These are phyloP conservation scores for Lagopus muta DNA, from an alignment of 2,113 vertebrate species.

Conservation along the genomic window DNA sequence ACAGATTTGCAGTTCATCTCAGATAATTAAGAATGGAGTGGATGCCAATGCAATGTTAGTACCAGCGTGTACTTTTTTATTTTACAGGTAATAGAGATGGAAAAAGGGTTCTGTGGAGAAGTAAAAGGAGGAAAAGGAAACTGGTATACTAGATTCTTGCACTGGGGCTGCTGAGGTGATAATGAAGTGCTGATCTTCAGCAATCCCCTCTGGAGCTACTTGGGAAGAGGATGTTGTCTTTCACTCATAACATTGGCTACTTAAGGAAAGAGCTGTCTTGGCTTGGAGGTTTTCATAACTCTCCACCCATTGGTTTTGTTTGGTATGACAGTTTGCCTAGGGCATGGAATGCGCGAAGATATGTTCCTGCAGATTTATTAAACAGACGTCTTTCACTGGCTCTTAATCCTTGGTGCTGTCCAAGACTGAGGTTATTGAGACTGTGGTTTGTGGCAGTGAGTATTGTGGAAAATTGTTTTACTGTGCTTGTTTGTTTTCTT, in stretches of 20 bases:
- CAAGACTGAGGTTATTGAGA: not conserved
- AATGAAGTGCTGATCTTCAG: not conserved
- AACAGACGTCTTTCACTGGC: not conserved
- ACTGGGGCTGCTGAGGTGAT: not conserved
- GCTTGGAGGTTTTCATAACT: not conserved
- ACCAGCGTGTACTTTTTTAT: rapidly evolving
- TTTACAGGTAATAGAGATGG: not conserved
- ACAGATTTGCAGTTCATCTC: not conserved
- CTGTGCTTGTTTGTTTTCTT: not conserved
- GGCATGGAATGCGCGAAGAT: not conserved
- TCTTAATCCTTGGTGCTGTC: not conserved
- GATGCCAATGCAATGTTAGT: not conserved
- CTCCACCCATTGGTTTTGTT: not conserved
- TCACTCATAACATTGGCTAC: not conserved
- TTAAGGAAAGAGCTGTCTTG: not conserved
- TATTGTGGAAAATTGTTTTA: not conserved
- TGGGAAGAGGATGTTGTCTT: not conserved
- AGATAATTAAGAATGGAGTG: not conserved
- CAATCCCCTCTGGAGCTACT: not conserved
- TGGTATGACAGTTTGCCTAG: not conserved
- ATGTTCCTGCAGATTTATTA: not conserved
- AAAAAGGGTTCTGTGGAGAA: not conserved
- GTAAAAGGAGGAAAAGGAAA: not conserved
- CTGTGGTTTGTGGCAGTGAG: not conserved
- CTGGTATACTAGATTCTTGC: not conserved